Conservation (phyloP, 2,113 vertebrate species). For the Hypocryptadius cinnamomeus region DNA sequence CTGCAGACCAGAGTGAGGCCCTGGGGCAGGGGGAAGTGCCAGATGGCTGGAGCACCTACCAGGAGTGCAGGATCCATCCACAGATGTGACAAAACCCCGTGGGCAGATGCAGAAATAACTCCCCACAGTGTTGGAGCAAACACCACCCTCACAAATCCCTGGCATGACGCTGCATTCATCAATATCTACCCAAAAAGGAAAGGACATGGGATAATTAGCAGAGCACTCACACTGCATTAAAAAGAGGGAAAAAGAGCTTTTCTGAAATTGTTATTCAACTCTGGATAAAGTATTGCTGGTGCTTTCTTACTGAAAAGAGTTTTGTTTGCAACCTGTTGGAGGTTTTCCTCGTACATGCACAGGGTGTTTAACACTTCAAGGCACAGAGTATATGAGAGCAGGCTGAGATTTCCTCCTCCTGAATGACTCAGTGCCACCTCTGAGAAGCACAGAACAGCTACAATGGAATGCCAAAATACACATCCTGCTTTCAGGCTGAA, state of each 20-base stretch:
- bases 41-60: conserved; percentile 72
- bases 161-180: conserved; percentile 86
- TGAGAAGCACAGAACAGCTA: background rate
- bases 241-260: background rate
- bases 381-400: accelerated
- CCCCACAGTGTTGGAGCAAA: conserved; percentile 90
- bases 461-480: background rate
- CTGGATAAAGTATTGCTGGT: background rate
- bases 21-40: accelerated
- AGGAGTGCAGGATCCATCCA: conserved; percentile 87
- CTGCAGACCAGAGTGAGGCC: background rate
- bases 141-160: conserved; percentile 85
- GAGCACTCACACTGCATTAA: background rate
- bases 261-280: background rate
- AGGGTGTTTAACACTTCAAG: background rate
- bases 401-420: background rate
- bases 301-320: background rate
- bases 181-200: conserved; percentile 76
- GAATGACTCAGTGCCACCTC: background rate
- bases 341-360: background rate
- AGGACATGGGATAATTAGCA: background rate
- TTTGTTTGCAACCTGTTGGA: background rate
- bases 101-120: conserved; percentile 94
- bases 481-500: background rate
- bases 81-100: conserved; percentile 78